Base-by-base conservation (phyloP, 2,888 invertebrate genomes). In the Clistopyga incitator region DNA sequence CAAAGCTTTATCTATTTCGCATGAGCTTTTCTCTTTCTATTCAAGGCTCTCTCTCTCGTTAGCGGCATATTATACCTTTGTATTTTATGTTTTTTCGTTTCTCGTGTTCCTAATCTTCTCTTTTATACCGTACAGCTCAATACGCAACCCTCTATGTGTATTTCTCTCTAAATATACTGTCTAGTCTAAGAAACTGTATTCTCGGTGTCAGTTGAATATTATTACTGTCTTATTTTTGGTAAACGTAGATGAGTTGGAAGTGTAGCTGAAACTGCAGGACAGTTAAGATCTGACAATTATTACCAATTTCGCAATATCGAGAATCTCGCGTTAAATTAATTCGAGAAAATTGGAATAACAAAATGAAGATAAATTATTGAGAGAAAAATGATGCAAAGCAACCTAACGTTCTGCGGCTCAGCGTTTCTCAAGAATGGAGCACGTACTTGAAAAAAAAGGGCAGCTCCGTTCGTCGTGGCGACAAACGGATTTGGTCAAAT, bases 1-100 rank as follows among this genome's bases (percentile, higher is more conserved):
- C 82, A 78, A 72, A 70, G 87, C 86, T 86, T 86, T 64, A 61
- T 74, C 72, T 75, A 70, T 84, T 59, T 77, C 50, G 86, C 86
- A 86, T 86, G 86, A 50, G 78, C 65, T 78, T 82, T 71, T 71
- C 70, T 50, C 70, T 78, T 64, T 67, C 42, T 47, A 42, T 18
- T 50, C 20, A 38, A 75, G 20, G 29, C 64, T 78, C 29, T 61
- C 52, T 52, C 70, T 61, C 52, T 52, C 70, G 75, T 64, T 71
- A 75, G 68, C 38, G 42, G 50, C 61, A 59, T 52, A 42, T 77
- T 61, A 45, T 50, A 52, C 6, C n/a, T n/a, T n/a, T n/a, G n/a
- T n/a, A n/a, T n/a, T n/a, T n/a, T n/a, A 13, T 77, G 54, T 54
- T 13, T 76, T 20, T 42, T 38, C 47, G 0, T 38, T 23, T 47